Conservation (phyloP, 2,888 invertebrate species). For the Parochlus steinenii region DNA sequence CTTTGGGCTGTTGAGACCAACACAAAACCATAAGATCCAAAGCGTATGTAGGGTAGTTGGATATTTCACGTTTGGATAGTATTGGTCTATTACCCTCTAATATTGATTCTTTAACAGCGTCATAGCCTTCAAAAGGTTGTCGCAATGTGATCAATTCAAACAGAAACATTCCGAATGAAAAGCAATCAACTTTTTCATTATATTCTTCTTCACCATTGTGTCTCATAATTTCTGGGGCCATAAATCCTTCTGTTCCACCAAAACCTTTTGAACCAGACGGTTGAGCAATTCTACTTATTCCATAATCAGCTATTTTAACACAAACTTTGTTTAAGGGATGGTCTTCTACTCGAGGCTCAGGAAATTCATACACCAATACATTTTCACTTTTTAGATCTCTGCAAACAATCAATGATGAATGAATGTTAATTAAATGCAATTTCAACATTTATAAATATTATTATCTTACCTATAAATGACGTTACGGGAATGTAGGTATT, state of each 20-base stretch:
- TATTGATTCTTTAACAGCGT: slow-evolving; percentile 92
- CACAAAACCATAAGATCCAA: slow-evolving; percentile 91
- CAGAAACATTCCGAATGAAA: slow-evolving; percentile 97
- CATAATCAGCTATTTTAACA: slow-evolving; percentile 94
- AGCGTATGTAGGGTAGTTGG: slow-evolving; percentile 70
- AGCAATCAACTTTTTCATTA: slow-evolving; percentile 96
- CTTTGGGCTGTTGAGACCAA: slow-evolving; percentile 74
- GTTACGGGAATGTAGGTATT: slow-evolving; percentile 82
- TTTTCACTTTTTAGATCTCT: slow-evolving; percentile 74
- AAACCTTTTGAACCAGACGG: slow-evolving; percentile 92
- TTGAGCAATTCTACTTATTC: slow-evolving; percentile 73
- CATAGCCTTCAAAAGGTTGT: slow-evolving; percentile 91
- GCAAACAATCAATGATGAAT: no score
- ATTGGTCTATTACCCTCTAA: slow-evolving; percentile 87
- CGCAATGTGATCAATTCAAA: slow-evolving; percentile 88
- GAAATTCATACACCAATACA: slow-evolving; percentile 95
- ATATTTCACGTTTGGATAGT: slow-evolving; percentile 66
- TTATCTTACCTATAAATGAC: slow-evolving; percentile 93
- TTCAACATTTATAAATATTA: no score
- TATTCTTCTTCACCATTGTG: slow-evolving; percentile 98
- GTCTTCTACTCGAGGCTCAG: slow-evolving; percentile 46
- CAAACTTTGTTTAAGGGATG: slow-evolving; percentile 54
- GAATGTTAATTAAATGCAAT: slow-evolving; percentile 32
- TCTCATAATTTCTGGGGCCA: slow-evolving; percentile 97
- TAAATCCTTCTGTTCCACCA: slow-evolving; percentile 97